Evolutionary conservation across 2,113 vertebrate species (phyloP).

Genomic region (Poecilia latipinna): DNA sequence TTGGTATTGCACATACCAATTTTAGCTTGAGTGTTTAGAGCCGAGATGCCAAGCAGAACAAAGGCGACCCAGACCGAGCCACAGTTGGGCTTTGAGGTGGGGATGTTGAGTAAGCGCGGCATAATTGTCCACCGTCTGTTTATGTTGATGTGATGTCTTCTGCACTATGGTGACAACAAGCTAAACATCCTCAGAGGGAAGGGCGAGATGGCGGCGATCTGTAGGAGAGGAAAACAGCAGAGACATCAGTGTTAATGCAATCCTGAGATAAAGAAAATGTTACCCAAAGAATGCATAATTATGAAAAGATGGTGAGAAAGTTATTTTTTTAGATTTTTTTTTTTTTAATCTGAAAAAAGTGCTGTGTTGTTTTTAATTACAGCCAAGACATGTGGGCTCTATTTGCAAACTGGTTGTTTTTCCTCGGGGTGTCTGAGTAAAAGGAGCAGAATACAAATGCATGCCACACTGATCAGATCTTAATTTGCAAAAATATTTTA

Average conservation of each 20-base stretch:
- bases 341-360: neutral
- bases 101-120: constrained; percentile 22
- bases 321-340: neutral
- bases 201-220: constrained; percentile 22
- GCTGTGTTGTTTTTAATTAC: no score
- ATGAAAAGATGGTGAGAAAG: neutral
- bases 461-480: no score
- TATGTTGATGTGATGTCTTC: constrained; percentile 13
- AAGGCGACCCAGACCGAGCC: constrained; percentile 44
- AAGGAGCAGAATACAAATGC: no score
- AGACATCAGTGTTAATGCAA: neutral
- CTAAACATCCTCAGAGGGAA: constrained; percentile 39
- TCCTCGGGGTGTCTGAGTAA: no score
- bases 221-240: constrained; percentile 5
- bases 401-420: no score
- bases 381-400: no score
- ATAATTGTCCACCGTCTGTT: constrained; percentile 42
- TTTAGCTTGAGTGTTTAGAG: constrained; percentile 21
- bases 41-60: constrained; percentile 36
- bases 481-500: no score
- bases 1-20: constrained; percentile 46
- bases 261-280: neutral
- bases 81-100: constrained; percentile 5
- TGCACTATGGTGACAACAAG: constrained; percentile 38
- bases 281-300: neutral